Evolutionary conservation across 2,888 invertebrate species (phyloP).

Genomic region (Scaptomyza reducta): DNA sequence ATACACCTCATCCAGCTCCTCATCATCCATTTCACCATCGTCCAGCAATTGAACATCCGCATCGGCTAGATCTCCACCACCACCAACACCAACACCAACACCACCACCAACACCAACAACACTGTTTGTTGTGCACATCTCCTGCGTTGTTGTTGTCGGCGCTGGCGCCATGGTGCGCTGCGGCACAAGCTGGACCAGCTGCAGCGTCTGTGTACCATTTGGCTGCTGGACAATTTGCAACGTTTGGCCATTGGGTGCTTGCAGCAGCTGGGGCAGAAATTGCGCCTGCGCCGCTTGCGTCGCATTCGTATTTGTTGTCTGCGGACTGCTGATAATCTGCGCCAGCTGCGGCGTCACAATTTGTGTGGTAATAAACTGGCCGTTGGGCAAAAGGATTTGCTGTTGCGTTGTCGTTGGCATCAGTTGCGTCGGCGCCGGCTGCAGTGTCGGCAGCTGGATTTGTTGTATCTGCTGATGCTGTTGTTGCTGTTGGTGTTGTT

Average conservation of each 20-base stretch:
- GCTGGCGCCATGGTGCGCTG: constrained; percentile 64
- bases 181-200: constrained; percentile 77
- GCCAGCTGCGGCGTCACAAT: constrained; percentile 83
- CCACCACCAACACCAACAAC: constrained; percentile 36
- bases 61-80: constrained; percentile 63
- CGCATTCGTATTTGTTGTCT: constrained; percentile 40
- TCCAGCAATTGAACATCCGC: constrained; percentile 79
- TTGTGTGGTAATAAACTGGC: constrained; percentile 84
- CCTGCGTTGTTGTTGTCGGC: constrained; percentile 54
- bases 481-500: constrained; percentile 47
- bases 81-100: constrained; percentile 21
- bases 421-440: constrained; percentile 63
- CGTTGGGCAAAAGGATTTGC: constrained; percentile 84
- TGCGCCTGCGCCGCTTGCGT: constrained; percentile 64
- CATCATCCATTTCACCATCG: constrained; percentile 73
- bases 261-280: constrained; percentile 78
- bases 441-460: constrained; percentile 63
- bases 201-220: constrained; percentile 82
- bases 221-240: constrained; percentile 84
- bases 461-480: constrained; percentile 70
- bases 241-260: constrained; percentile 82
- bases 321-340: constrained; percentile 81
- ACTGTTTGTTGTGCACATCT: constrained; percentile 65
- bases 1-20: constrained; percentile 76
- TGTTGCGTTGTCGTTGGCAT: constrained; percentile 72